Evolutionary conservation across 2,113 vertebrate species (phyloP), one percentile per base, ranked within the genome.

Genomic region (Seriola dumerili): DNA sequence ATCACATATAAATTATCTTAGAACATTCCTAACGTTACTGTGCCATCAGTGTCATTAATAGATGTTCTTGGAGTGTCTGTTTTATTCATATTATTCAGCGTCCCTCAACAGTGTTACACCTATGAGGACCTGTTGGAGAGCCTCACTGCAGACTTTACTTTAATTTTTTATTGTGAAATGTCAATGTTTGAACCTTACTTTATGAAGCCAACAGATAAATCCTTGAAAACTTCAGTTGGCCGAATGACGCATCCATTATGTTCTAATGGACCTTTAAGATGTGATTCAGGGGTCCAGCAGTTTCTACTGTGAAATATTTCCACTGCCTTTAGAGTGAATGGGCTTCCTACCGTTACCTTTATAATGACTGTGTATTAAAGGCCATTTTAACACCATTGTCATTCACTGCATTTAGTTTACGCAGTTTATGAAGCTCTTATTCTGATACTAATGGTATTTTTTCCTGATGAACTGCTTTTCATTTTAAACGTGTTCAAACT

Each of bases 211-310:
- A 34, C 10, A 1, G 67, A 61, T 34, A 77, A 73, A 69, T 78
- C 81, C 57, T 69, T 77, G 38, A 80, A 69, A 23, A 19, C 36
- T n/a, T 44, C 29, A 73, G 54, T 55, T 29, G 57, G 38, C 38
- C n/a, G 21, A 57, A 44, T 34, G 40, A 9, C 36, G 36, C 3
- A 25, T 64, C 42, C 52, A 29, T 29, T 55, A 8, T 40, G 12
- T 17, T 68, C 66, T 68, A 17, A 1, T 23, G n/a, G 34, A 62
- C 17, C 55, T 70, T 42, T 16, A 36, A 72, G 65, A 34, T 6
- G 0, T 52, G 40, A 55, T 34, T 59, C 10, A 67, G 57, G 23
- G 21, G 36, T 38, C 46, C 6, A 54, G 58, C 67, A 57, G 63
- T 32, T 34, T 58, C 23, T 3, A 16, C 13, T 52, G 8, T 57